Evolutionary conservation across 2,797 vertebrate genomes (phyloP).

Genomic region (Anniella stebbinsi): DNA sequence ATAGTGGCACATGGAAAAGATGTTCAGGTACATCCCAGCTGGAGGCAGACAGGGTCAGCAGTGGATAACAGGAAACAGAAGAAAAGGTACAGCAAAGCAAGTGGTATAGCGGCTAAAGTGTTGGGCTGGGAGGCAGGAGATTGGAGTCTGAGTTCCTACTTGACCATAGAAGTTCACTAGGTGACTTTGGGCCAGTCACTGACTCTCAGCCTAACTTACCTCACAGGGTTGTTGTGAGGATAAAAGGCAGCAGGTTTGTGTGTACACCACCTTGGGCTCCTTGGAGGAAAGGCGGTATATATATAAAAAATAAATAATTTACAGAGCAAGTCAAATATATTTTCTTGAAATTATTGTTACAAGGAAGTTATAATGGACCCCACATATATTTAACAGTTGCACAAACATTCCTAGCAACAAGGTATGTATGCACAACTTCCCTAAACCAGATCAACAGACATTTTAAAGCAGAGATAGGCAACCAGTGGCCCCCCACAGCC

Average conservation of each 20-base stretch:
- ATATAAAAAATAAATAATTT: not conserved
- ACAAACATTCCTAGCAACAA: conserved; percentile 35
- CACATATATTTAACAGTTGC: conserved; percentile 27
- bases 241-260: too few relatives aligned
- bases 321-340: not conserved
- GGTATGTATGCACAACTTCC: conserved; percentile 33
- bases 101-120: too few relatives aligned
- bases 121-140: too few relatives aligned
- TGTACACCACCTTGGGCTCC: too few relatives aligned
- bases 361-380: conserved; percentile 42
- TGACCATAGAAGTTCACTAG: too few relatives aligned
- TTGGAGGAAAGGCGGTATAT: too few relatives aligned
- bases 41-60: too few relatives aligned
- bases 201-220: too few relatives aligned
- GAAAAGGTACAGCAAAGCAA: not conserved
- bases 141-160: too few relatives aligned
- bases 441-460: conserved; percentile 39
- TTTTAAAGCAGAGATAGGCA: conserved; percentile 23
- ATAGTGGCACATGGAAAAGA: not conserved
- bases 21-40: not conserved
- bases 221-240: too few relatives aligned
- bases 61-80: not conserved
- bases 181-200: too few relatives aligned
- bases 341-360: conserved; percentile 12
- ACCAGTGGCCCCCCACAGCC: not conserved